Percentiles rank a stretch among this genome's conserved stretches.
These are phyloP conservation scores for Drosophila santomea DNA, from an alignment of 1,140 invertebrate species.

Conservation along the genomic window DNA sequence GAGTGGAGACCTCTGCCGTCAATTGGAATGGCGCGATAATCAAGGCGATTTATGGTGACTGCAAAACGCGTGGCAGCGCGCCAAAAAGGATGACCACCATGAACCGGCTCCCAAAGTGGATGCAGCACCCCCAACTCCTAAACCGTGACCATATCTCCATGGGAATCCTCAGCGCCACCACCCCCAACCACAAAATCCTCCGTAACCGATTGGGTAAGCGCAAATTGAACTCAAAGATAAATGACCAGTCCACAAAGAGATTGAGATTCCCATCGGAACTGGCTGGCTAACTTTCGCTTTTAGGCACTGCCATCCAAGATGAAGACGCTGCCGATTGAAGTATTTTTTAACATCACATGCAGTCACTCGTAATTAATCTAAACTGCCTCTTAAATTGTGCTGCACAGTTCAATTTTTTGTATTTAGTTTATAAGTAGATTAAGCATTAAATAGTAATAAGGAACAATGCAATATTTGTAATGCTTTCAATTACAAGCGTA, in stretches of 20 bases:
- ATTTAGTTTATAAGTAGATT: too few relatives aligned
- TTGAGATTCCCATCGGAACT: slow-evolving; percentile 70
- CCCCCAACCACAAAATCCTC: background rate
- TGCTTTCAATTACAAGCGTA: background rate
- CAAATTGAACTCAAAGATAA: slow-evolving; percentile 76
- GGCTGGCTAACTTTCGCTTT: slow-evolving; percentile 73
- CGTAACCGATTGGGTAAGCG: slow-evolving; percentile 70
- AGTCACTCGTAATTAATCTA: slow-evolving; percentile 63
- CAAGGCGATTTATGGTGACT: slow-evolving; percentile 73
- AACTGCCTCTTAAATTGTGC: slow-evolving; percentile 18
- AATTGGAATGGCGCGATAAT: slow-evolving; percentile 66
- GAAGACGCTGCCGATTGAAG: slow-evolving; percentile 29
- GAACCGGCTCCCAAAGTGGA: slow-evolving; percentile 29
- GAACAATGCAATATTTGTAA: background rate
- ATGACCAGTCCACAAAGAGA: slow-evolving; percentile 61
- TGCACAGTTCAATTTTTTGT: background rate
- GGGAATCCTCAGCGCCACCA: slow-evolving; percentile 21
- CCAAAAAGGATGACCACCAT: slow-evolving; percentile 58
- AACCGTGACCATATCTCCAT: slow-evolving; percentile 16
- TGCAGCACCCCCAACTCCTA: slow-evolving; percentile 1
- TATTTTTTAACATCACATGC: slow-evolving; percentile 21
- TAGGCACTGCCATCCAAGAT: slow-evolving; percentile 11
- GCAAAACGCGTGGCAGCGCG: slow-evolving; percentile 63
- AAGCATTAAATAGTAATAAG: background rate
- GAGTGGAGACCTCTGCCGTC: slow-evolving; percentile 25